Percentiles rank a stretch among this genome's conserved stretches.
Conservation (phyloP, 2,888 invertebrate genomes). For the Thereva unica region DNA sequence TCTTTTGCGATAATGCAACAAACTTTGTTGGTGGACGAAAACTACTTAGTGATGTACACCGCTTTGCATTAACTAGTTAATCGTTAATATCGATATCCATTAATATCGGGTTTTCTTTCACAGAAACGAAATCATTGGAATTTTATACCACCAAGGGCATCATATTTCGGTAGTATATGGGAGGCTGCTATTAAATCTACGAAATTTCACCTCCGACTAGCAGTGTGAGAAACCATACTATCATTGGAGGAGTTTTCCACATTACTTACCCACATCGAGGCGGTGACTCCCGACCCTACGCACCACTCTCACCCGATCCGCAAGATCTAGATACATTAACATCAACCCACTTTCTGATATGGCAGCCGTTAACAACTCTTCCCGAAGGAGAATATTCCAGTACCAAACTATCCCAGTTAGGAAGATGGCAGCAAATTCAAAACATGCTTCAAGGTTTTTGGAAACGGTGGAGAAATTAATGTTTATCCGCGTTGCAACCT, state of each 20-base stretch:
- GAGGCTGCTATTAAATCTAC: constrained; percentile 47
- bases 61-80: background rate
- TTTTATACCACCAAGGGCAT: constrained; percentile 47
- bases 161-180: constrained; percentile 49
- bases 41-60: too few relatives aligned
- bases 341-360: constrained; percentile 41
- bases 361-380: constrained; percentile 21
- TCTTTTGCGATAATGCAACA: constrained; percentile 14
- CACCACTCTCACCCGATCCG: background rate
- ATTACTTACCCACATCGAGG: constrained; percentile 45
- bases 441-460: constrained; percentile 45
- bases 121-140: constrained; percentile 45
- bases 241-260: constrained; percentile 47
- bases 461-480: constrained; percentile 46
- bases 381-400: background rate
- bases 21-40: constrained; percentile 19
- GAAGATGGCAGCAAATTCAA: too few relatives aligned
- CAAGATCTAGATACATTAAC: too few relatives aligned
- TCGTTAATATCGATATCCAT: background rate
- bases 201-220: constrained; percentile 46
- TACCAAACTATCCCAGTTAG: constrained; percentile 45
- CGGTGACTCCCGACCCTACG: constrained; percentile 46
- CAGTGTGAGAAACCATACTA: constrained; percentile 43
- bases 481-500: constrained; percentile 44
- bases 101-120: constrained; percentile 19